Base-by-base conservation (phyloP, 2,797 vertebrate genomes). In the Gallinago nigripennis region DNA sequence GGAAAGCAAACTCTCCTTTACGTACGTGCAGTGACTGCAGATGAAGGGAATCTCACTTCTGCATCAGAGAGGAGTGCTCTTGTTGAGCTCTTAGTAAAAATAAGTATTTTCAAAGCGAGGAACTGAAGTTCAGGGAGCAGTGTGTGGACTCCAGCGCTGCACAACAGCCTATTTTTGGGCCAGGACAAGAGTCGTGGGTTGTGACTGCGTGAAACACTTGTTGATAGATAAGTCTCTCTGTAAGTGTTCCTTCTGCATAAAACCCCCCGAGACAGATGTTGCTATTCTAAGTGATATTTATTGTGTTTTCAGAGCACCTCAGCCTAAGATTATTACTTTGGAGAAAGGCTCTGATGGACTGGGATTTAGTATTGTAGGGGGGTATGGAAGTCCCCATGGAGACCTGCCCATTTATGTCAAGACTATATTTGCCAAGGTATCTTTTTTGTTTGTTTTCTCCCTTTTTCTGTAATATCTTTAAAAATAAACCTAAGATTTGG, bases 361-460 rank as follows among this genome's bases (percentile, higher is more conserved):
- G 66, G 99, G 99, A 96, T 99, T 99, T 98, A 99, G 99, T 97
- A 99, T 99, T 91, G 99, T 99, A 14, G 99, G 99, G 30, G 99
- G 99, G 13, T 99, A 98, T 60, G 99, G 99, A 85, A 99, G 99
- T 97, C 99, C 99, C 69, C 99, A 99, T 46, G 99, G 99, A 98
- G 99, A 99, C 97, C 98, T 99, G 96, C 99, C 99, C 31, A 99
- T 99, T 97, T 99, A 99, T 91, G 98, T 99, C 95, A 99, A 99
- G 98, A 99, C 99, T 20, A 98, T 99, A 97, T 99, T 99, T 98
- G 98, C 98, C 97, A 99, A 99, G 99, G 99, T 98, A 98, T 97
- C 86, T 97, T 87, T 89, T 87, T 68, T 57, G 27, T 37, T 81
- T 64, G 17, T 93, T 95, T 90, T 93, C 76, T 96, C 70, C 79